These are phyloP conservation scores for Hesperophylax magnus DNA, from an alignment of 1,140 invertebrate species.

Conservation along the genomic window DNA sequence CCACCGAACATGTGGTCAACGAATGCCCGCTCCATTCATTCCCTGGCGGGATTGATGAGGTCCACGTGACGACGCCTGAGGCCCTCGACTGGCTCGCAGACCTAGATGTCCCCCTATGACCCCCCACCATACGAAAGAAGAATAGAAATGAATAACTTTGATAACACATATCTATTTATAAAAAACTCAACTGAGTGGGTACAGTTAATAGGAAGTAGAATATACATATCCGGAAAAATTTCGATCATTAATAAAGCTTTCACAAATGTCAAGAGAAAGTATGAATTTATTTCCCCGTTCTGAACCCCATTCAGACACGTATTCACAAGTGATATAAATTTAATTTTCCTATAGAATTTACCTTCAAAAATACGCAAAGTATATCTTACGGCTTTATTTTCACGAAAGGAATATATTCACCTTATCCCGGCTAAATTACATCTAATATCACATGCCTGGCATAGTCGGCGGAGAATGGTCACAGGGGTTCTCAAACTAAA, in stretches of 20 bases:
- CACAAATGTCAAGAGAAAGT: not conserved
- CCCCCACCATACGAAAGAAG: too few relatives aligned
- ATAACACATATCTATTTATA: too few relatives aligned
- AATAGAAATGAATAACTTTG: too few relatives aligned
- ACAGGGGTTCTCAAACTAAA: not conserved
- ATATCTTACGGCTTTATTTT: conserved; percentile 39
- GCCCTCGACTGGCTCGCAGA: too few relatives aligned
- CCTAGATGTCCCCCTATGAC: too few relatives aligned
- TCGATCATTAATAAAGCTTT: conserved; percentile 20
- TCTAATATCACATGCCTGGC: conserved; percentile 49
- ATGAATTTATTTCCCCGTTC: not conserved
- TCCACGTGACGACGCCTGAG: too few relatives aligned
- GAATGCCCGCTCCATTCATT: too few relatives aligned
- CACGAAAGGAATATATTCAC: conserved; percentile 38
- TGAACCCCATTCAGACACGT: not conserved
- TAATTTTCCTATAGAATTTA: conserved; percentile 31
- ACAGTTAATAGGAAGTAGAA: too few relatives aligned
- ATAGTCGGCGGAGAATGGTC: conserved; percentile 22
- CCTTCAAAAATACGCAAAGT: conserved; percentile 39
- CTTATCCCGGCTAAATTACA: conserved; percentile 51
- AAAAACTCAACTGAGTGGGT: too few relatives aligned
- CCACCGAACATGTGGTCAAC: too few relatives aligned
- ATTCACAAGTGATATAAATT: conserved; percentile 24
- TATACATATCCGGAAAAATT: too few relatives aligned
- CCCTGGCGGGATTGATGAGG: too few relatives aligned